phyloP scores from a whole-genome alignment of 2,888 invertebrate genomes.

The Adela reaumurella region DNA sequence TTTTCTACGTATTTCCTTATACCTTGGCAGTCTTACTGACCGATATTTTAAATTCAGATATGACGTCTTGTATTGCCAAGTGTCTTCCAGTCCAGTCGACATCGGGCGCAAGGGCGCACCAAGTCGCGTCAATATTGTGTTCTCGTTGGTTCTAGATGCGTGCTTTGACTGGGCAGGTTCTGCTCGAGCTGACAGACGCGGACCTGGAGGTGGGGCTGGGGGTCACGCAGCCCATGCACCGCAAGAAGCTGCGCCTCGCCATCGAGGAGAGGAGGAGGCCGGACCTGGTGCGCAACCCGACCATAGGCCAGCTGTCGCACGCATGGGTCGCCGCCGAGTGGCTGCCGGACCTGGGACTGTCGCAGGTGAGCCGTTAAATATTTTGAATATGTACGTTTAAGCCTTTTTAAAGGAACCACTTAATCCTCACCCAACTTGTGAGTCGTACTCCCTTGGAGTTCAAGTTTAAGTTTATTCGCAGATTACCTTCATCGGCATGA shows the following conservation, averaged over 20 bases:
- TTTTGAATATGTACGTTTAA: too few relatives aligned
- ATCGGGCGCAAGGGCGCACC: conserved; percentile 32
- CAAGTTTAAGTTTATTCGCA: too few relatives aligned
- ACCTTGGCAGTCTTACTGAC: too few relatives aligned
- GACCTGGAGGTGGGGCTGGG: conserved; percentile 89
- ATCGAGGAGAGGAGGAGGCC: conserved; percentile 91
- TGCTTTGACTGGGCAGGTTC: conserved; percentile 73
- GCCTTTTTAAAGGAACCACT: too few relatives aligned
- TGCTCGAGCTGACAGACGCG: conserved; percentile 86
- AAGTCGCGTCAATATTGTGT: conserved; percentile 53
- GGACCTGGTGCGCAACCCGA: conserved; percentile 80
- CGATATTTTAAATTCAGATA: too few relatives aligned
- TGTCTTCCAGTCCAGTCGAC: too few relatives aligned
- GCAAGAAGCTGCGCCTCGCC: conserved; percentile 87
- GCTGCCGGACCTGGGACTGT: conserved; percentile 86
- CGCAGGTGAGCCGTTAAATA: conserved; percentile 65
- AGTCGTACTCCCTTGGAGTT: too few relatives aligned
- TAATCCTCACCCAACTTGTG: too few relatives aligned
- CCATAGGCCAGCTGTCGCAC: conserved; percentile 82
- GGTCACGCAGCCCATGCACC: conserved; percentile 89
- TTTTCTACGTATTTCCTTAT: too few relatives aligned
- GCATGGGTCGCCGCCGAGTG: conserved; percentile 94
- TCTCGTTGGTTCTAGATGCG: conserved; percentile 64
- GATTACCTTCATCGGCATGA: too few relatives aligned
- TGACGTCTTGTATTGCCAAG: too few relatives aligned